Conservation (phyloP, 2,888 invertebrate genomes). For the Sarcophaga variegata region DNA sequence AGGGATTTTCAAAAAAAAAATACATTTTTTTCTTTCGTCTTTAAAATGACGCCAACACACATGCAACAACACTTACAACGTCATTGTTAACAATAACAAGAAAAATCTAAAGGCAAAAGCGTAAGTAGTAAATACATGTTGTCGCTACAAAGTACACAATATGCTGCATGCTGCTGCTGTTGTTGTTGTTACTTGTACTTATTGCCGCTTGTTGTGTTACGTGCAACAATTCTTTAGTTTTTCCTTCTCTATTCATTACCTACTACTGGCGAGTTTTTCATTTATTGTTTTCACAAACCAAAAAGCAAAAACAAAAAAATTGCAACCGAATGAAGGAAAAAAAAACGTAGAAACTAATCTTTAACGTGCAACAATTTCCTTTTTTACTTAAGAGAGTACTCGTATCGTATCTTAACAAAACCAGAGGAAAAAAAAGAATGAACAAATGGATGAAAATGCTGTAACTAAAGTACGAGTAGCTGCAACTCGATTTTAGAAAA, state of each 20-base stretch:
- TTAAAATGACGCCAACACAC: constrained; percentile 60
- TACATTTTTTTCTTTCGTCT: not conserved
- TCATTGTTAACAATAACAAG: constrained; percentile 7
- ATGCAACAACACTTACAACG: constrained; percentile 39
- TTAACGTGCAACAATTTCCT: constrained; percentile 69
- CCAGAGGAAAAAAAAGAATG: constrained; percentile 33
- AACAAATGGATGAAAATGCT: constrained; percentile 37
- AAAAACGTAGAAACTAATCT: constrained; percentile 55
- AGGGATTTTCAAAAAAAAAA: constrained; percentile 54
- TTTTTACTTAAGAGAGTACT: constrained; percentile 38
- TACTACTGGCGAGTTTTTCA: constrained; percentile 13
- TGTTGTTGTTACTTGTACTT: constrained; percentile 3
- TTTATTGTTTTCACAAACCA: constrained; percentile 29
- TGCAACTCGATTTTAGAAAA: constrained; percentile 43
- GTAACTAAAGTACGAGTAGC: constrained; percentile 55
- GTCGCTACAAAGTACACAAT: constrained; percentile 46
- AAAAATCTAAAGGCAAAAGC: constrained; percentile 34
- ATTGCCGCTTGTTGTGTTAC: constrained; percentile 56
- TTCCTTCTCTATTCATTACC: not conserved
- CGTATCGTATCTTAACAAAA: constrained; percentile 5
- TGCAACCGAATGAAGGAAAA: no score
- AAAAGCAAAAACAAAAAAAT: not conserved
- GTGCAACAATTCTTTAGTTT: constrained; percentile 59
- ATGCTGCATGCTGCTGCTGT: constrained; percentile 7
- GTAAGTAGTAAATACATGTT: constrained; percentile 49